Evolutionary conservation across 2,888 invertebrate genomes (phyloP), one percentile per base, ranked within the genome.

Genomic region (Hedya salicella): DNA sequence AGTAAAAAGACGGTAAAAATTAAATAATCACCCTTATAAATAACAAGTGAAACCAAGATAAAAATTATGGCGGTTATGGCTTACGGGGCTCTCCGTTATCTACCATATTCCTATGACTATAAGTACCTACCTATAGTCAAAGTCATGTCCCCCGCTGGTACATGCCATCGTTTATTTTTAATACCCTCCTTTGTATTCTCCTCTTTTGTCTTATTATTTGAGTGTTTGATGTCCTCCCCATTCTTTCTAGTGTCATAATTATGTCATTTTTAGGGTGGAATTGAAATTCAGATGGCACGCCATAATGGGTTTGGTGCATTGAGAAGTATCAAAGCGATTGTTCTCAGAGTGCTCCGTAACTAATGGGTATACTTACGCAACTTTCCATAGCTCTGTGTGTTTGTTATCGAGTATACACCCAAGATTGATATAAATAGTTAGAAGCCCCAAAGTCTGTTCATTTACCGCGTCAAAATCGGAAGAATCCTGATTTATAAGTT

Each of bases 161-260:
- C 30, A n/a, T 25, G 53, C 52, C 63, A 44, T 48, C 66, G 40
- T 74, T 84, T 81, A 52, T 62, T 65, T 86, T 85, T 85, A 86
- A 86, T 85, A 81, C 79, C 75, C 72, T 77, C 73, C 81, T 86
- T 87, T 85, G 85, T 86, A 82, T 81, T 79, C 80, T 70, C 70
- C 69, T 70, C 80, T 80, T 79, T 87, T 87, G 87, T 87, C 85
- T 86, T 82, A 85, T 87, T 82, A 73, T 75, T 72, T 65, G 77
- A 83, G 83, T 86, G 82, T 88, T 88, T 88, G 85, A 88, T 86
- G 84, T 80, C 77, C 74, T 73, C 78, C 80, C 62, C 74, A 77
- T 82, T 79, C 78, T 78, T 73, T 74, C 71, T 78, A 83, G 85
- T 85, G 86, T 86, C 80, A 86, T 86, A 86, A 88, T 87, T 86